Percentiles rank a stretch among this genome's conserved stretches.
Conservation (phyloP, 2,113 vertebrate species). For the Canis aureus region DNA sequence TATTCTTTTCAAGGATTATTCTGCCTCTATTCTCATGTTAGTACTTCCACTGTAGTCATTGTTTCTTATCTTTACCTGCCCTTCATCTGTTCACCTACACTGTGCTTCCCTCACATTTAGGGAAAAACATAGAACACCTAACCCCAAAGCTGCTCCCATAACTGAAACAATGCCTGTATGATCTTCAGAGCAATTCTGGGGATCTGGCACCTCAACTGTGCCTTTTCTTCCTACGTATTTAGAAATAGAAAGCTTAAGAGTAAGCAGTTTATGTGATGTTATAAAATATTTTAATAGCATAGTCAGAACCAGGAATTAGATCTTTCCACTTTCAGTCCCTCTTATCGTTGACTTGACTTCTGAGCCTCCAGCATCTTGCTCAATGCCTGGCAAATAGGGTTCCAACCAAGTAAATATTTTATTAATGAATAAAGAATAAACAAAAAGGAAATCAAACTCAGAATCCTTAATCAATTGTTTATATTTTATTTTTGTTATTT, state of each 20-base stretch:
- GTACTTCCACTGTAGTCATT: background rate
- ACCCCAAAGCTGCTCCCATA: background rate
- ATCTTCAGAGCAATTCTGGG: background rate
- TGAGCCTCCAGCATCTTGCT: background rate
- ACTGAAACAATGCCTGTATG: background rate
- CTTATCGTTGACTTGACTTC: background rate
- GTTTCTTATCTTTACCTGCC: background rate
- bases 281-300: background rate
- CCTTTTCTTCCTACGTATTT: background rate
- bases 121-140: background rate
- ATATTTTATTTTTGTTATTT: constrained; percentile 8
- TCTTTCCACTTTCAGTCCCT: background rate
- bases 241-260: background rate
- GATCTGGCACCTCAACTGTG: background rate
- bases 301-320: background rate
- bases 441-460: background rate
- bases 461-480: background rate
- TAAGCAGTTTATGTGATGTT: background rate
- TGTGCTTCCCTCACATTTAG: background rate
- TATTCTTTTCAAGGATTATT: background rate
- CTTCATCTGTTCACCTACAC: background rate
- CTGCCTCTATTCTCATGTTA: background rate
- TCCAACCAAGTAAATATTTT: background rate
- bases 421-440: background rate
- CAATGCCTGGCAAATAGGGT: background rate